Percentiles rank a stretch among this genome's conserved stretches.
These are phyloP conservation scores for Cerastis leucographa DNA, from an alignment of 2,888 invertebrate genomes.

Conservation along the genomic window DNA sequence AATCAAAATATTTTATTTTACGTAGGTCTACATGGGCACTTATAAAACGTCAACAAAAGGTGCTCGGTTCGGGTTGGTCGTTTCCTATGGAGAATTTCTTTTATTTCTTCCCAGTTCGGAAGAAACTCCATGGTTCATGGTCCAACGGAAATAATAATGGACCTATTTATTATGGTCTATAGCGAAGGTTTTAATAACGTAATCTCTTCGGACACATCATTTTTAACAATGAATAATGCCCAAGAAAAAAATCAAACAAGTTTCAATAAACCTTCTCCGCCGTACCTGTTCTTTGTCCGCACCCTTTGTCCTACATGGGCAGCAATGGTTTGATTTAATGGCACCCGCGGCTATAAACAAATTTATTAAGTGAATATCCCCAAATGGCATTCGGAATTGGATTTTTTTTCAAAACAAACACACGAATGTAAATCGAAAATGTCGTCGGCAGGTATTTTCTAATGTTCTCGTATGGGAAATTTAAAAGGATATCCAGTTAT, in stretches of 20 bases:
- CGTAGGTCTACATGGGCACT: too few relatives aligned
- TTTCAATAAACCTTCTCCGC: constrained; percentile 12
- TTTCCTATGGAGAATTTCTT: too few relatives aligned
- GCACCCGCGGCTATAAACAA: constrained; percentile 62
- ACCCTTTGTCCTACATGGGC: constrained; percentile 46
- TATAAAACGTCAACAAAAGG: too few relatives aligned
- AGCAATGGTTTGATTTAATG: constrained; percentile 61
- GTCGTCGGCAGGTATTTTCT: constrained; percentile 45
- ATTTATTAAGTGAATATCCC: constrained; percentile 64
- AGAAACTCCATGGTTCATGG: too few relatives aligned
- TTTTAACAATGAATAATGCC: not conserved
- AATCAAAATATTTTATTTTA: too few relatives aligned
- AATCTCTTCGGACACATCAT: not conserved
- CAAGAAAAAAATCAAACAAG: not conserved
- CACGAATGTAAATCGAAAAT: constrained; percentile 47
- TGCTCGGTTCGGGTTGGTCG: too few relatives aligned
- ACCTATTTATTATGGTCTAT: not conserved
- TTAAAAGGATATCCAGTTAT: constrained; percentile 39
- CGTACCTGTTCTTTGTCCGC: not conserved
- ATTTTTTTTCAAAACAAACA: constrained; percentile 52
- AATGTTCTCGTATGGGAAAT: constrained; percentile 31
- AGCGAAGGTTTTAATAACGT: not conserved
- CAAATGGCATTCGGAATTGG: constrained; percentile 51
- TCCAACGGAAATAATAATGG: not conserved
- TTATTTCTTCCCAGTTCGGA: too few relatives aligned